Evolutionary conservation across 1,140 invertebrate species (phyloP).

Genomic region (Drosophila kanapiae): DNA sequence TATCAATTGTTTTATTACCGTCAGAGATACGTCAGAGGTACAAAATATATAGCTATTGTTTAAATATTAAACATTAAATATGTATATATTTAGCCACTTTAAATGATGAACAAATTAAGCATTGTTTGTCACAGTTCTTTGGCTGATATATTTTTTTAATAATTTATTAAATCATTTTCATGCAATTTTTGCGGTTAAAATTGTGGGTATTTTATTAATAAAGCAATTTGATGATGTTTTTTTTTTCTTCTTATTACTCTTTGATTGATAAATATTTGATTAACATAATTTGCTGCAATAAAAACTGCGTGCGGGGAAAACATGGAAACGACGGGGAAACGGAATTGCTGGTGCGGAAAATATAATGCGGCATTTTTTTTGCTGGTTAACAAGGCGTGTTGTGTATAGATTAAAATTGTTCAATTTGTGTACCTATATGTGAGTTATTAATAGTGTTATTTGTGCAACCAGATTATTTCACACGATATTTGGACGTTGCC

Average conservation of each 20-base stretch:
- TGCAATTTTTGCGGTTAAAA: slow-evolving; percentile 35
- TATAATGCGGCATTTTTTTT: slow-evolving; percentile 5
- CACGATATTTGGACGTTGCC: slow-evolving; percentile 11
- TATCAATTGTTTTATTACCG: slow-evolving; percentile 53
- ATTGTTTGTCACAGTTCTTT: slow-evolving; percentile 35
- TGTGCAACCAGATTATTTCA: slow-evolving; percentile 24
- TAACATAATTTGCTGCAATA: slow-evolving; percentile 48
- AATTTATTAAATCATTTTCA: slow-evolving; percentile 54
- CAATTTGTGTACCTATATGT: background rate
- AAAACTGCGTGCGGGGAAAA: slow-evolving; percentile 15
- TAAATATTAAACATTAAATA: slow-evolving; percentile 5
- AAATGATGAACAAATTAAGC: slow-evolving; percentile 35
- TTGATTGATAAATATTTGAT: slow-evolving; percentile 71
- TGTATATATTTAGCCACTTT: background rate
- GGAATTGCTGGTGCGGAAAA: slow-evolving; percentile 3
- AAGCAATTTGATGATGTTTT: slow-evolving; percentile 16
- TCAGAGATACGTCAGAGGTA: background rate
- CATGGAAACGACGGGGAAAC: background rate
- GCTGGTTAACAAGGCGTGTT: slow-evolving; percentile 1
- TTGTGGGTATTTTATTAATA: slow-evolving; percentile 36
- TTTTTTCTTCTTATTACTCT: slow-evolving; percentile 4
- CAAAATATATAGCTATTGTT: slow-evolving; percentile 1
- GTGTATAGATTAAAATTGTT: slow-evolving; percentile 6
- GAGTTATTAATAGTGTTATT: slow-evolving; percentile 18
- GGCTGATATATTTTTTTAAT: slow-evolving; percentile 22